Evolutionary conservation across 2,113 vertebrate genomes (phyloP).

Genomic region (Pluvianellus socialis): DNA sequence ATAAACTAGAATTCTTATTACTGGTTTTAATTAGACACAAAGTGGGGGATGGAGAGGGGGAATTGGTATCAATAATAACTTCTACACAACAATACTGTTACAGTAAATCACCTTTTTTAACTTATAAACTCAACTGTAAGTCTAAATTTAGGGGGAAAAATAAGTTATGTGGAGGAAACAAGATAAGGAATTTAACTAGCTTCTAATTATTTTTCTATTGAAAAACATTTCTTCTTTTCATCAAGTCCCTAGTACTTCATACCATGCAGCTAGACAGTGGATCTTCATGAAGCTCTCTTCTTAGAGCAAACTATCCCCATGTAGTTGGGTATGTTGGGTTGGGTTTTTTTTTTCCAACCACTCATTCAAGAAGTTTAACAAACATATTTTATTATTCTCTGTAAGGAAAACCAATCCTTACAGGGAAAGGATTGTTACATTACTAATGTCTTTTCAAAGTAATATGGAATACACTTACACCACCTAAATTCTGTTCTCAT

Average conservation of each 20-base stretch:
- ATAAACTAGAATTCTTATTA: background rate
- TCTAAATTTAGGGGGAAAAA: background rate
- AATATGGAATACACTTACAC: background rate
- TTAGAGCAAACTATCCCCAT: background rate
- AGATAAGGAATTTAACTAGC: background rate
- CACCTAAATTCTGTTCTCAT: background rate
- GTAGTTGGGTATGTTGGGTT: background rate
- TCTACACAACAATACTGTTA: background rate
- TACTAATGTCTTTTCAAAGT: background rate
- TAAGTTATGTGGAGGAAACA: background rate
- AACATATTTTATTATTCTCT: background rate
- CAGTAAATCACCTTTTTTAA: background rate
- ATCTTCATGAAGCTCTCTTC: background rate
- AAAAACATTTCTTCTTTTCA: background rate
- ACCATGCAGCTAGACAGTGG: background rate
- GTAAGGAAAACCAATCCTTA: background rate
- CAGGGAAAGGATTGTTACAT: background rate
- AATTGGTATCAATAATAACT: background rate
- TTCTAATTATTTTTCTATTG: background rate
- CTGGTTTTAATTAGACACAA: background rate
- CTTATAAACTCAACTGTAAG: background rate
- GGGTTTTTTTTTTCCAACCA: background rate
- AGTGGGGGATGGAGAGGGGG: accelerated
- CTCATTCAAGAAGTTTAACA: background rate
- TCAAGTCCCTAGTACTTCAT: background rate